A percentile compares a stretch with the other conserved stretches of the same genome.
phyloP scores from a whole-genome alignment of 2,797 vertebrate species.

The Rhinophrynus dorsalis region DNA sequence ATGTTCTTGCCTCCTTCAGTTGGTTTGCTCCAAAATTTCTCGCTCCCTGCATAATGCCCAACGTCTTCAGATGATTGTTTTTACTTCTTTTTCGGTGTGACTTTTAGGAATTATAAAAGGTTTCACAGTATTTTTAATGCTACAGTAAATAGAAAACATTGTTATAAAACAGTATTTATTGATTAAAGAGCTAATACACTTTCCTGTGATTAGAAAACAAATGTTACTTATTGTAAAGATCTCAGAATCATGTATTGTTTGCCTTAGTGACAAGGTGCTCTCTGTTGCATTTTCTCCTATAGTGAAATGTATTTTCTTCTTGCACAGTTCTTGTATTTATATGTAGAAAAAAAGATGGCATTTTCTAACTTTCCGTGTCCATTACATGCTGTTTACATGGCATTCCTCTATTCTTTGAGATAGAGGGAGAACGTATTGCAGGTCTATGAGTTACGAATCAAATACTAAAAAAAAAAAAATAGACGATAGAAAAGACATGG shows the following conservation, averaged over 20 bases:
- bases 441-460: too few species aligned
- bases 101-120: background rate
- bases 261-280: slow-evolving; percentile 3
- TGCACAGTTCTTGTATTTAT: slow-evolving; percentile 2
- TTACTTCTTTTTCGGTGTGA: background rate
- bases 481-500: too few species aligned
- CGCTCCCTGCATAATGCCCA: too few species aligned
- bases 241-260: slow-evolving; percentile 2
- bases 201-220: slow-evolving; percentile 1
- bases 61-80: slow-evolving; percentile 2
- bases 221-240: slow-evolving; percentile 12
- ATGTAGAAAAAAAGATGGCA: background rate
- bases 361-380: slow-evolving; percentile 9
- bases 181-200: slow-evolving; percentile 26
- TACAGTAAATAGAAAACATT: background rate
- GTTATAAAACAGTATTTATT: slow-evolving; percentile 29
- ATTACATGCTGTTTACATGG: slow-evolving; percentile 20
- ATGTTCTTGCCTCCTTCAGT: too few species aligned
- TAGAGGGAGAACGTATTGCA: too few species aligned
- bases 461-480: too few species aligned
- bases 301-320: background rate
- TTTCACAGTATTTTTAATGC: background rate
- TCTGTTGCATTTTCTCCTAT: background rate
- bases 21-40: too few species aligned
- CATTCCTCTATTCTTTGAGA: too few species aligned